Conservation (phyloP, 37 sponge, comb jelly and placozoan species). For the Diacarnus erythraeanus region DNA sequence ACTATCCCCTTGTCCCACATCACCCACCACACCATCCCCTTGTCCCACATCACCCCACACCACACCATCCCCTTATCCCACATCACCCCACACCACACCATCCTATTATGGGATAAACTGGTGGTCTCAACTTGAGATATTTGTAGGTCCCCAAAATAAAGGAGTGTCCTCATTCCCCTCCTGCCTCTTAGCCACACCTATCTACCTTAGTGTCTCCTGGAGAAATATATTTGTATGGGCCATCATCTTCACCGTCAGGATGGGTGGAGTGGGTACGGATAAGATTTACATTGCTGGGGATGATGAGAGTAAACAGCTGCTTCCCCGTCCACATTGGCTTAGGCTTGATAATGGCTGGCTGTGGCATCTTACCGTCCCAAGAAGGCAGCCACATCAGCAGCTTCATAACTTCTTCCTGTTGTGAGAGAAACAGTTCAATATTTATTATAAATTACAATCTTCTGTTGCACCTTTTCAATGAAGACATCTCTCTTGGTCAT, state of each 20-base stretch:
- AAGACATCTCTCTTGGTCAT: slow-evolving; percentile 97
- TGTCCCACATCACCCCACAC: no score
- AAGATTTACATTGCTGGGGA: slow-evolving; percentile 91
- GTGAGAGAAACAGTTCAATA: background rate
- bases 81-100: no score
- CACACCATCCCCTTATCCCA: no score
- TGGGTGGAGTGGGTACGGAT: slow-evolving; percentile 88
- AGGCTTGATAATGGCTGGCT: slow-evolving; percentile 96
- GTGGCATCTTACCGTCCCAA: slow-evolving; percentile 98
- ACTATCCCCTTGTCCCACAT: no score
- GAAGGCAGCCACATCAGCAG: slow-evolving; percentile 98
- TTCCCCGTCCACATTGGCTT: slow-evolving; percentile 99
- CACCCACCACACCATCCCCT: no score
- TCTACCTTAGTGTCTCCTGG: slow-evolving; percentile 98
- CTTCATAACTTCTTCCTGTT: slow-evolving; percentile 92
- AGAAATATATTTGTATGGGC: slow-evolving; percentile 93
- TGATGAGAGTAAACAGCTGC: slow-evolving; percentile 95
- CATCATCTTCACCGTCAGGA: slow-evolving; percentile 90
- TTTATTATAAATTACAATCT: background rate
- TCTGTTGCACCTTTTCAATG: slow-evolving; percentile 79
- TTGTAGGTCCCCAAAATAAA: no score
- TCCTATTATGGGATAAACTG: no score
- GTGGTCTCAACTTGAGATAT: no score
- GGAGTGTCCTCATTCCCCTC: no score
- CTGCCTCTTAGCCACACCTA: background rate